These are phyloP conservation scores for Astropecten irregularis DNA, from an alignment of 53 echinoderm and acorn worm genomes.

Conservation along the genomic window DNA sequence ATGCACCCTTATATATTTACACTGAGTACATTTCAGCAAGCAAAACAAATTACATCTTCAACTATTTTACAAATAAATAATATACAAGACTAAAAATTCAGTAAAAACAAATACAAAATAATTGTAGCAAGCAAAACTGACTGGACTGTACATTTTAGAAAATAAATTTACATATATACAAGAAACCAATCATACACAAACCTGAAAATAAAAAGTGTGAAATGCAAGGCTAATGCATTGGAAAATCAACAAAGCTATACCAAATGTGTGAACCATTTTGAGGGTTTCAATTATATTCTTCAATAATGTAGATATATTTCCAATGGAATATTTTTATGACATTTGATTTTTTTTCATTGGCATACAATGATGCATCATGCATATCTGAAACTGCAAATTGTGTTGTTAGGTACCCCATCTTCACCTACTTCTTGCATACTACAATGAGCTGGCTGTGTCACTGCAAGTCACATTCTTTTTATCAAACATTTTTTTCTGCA, in stretches of 20 bases:
- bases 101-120: conserved; percentile 24
- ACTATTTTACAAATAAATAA: conserved; percentile 29
- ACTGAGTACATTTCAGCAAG: neutral
- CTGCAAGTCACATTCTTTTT: neutral
- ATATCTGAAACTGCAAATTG: no score
- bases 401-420: no score
- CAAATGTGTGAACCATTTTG: conserved; percentile 46
- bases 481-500: no score
- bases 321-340: no score
- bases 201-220: neutral
- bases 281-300: neutral
- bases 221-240: conserved; percentile 24
- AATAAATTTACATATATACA: conserved; percentile 40
- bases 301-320: no score
- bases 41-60: conserved; percentile 31
- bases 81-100: conserved; percentile 29
- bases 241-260: neutral
- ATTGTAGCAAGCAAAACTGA: conserved; percentile 13
- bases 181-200: conserved; percentile 14
- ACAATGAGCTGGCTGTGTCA: conserved; percentile 48
- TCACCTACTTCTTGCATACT: no score
- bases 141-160: conserved; percentile 5
- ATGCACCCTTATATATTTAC: conserved; percentile 10
- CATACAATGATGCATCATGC: no score
- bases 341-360: no score